A percentile compares a stretch with the other conserved stretches of the same genome.
phyloP scores from a whole-genome alignment of 2,888 invertebrate genomes.

The Oscheius sp. region DNA sequence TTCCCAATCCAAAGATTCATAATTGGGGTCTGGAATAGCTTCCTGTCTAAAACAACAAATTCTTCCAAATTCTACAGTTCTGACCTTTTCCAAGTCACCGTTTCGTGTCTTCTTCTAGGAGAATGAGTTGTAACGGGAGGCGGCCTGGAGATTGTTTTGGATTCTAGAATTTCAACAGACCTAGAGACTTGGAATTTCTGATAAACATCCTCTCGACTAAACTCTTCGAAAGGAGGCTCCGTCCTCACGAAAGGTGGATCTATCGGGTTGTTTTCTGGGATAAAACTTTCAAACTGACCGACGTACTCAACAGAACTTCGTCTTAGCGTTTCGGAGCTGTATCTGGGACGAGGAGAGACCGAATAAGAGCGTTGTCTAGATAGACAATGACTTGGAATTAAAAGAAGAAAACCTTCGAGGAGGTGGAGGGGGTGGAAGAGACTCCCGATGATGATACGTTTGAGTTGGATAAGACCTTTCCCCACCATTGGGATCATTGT shows the following conservation, averaged over 20 bases:
- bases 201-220: slow-evolving; percentile 10
- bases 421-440: background rate
- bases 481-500: slow-evolving; percentile 6
- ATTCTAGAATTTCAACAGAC: background rate
- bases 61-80: background rate
- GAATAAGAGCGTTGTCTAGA: slow-evolving; percentile 11
- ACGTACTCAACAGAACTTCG: slow-evolving; percentile 24
- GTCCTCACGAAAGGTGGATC: slow-evolving; percentile 20
- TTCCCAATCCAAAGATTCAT: slow-evolving; percentile 1
- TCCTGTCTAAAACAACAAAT: background rate
- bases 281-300: background rate
- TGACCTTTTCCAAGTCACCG: background rate
- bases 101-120: slow-evolving; percentile 2
- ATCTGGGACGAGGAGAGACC: background rate
- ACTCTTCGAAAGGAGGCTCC: background rate
- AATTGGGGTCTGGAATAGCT: background rate
- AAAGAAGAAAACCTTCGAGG: background rate
- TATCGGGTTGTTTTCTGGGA: background rate
- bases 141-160: background rate
- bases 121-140: background rate
- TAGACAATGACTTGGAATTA: background rate
- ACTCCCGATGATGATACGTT: background rate
- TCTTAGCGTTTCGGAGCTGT: slow-evolving; percentile 18
- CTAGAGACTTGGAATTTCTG: background rate
- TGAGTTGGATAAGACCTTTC: background rate